A percentile compares a stretch with the other conserved stretches of the same genome.
Conservation (phyloP, 2,888 invertebrate genomes). For the Saturnia japonica region DNA sequence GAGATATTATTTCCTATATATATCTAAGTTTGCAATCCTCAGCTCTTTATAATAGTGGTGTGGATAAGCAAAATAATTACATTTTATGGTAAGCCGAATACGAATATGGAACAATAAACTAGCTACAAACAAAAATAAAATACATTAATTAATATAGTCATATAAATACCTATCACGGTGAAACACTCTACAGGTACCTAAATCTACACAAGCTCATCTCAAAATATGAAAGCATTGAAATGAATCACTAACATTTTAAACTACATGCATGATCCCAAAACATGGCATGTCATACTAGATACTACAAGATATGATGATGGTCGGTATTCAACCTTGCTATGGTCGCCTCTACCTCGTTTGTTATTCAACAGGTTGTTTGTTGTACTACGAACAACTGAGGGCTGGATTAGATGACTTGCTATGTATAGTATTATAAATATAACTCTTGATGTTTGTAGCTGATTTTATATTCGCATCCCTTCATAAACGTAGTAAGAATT, state of each 20-base stretch:
- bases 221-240: too few relatives aligned
- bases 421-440: background rate
- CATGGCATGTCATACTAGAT: background rate
- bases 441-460: background rate
- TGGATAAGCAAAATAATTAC: background rate
- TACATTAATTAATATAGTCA: too few relatives aligned
- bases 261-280: background rate
- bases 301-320: background rate
- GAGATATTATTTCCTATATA: background rate
- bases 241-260: background rate
- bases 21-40: background rate
- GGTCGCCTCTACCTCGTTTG: background rate
- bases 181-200: background rate
- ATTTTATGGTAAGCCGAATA: background rate
- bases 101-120: too few relatives aligned
- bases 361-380: background rate
- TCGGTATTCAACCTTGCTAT: too few relatives aligned
- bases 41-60: background rate
- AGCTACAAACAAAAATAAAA: too few relatives aligned
- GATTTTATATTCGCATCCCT: background rate
- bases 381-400: background rate
- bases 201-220: background rate
- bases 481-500: background rate
- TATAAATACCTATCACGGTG: too few relatives aligned
- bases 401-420: background rate